Conservation (phyloP, 2,888 invertebrate genomes). For the Calameuta idolon region DNA sequence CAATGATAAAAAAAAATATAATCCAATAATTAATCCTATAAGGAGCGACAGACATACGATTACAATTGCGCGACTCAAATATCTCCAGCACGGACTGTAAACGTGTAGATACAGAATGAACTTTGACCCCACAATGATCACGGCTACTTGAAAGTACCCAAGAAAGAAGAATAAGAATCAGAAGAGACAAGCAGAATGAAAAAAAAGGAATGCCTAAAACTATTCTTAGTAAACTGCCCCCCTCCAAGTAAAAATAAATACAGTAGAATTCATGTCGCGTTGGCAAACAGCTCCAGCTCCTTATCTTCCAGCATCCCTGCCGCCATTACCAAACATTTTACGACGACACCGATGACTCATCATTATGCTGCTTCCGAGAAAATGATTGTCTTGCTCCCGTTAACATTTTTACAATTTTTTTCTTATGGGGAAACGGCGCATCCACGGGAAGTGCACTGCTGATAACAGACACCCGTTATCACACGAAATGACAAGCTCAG, state of each 20-base stretch:
- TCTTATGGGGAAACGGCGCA: background rate
- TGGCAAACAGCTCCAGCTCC: background rate
- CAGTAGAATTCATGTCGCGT: background rate
- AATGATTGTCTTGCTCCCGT: background rate
- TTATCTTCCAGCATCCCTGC: background rate
- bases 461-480: conserved; percentile 1
- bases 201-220: background rate
- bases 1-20: background rate
- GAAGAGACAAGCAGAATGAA: background rate
- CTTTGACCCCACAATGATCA: background rate
- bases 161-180: background rate
- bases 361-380: background rate
- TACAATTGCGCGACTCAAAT: background rate
- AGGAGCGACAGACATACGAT: background rate
- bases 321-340: background rate
- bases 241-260: background rate
- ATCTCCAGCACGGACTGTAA: background rate
- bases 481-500: background rate
- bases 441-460: background rate
- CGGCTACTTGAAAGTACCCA: background rate
- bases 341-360: background rate
- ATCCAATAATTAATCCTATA: background rate
- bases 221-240: background rate
- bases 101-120: background rate
- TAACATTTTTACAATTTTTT: background rate